Evolutionary conservation across 2,797 vertebrate genomes (phyloP).

Genomic region (Tokudaia muenninki): DNA sequence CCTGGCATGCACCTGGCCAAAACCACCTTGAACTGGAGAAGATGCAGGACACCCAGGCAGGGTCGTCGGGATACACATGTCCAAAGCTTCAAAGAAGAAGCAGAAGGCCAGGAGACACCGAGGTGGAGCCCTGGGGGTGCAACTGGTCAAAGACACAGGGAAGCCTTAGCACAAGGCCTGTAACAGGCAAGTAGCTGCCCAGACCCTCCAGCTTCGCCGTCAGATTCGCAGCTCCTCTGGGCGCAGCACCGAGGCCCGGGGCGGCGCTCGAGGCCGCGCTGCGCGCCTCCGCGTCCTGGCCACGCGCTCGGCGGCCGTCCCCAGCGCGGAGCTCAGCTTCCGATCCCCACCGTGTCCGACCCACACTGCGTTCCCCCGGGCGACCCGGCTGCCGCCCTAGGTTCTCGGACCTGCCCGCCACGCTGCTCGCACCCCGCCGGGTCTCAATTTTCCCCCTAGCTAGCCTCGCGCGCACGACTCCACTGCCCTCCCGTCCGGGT

Average conservation of each 20-base stretch:
- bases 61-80: neutral
- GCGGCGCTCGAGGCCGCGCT: neutral
- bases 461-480: neutral
- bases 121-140: neutral
- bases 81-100: neutral
- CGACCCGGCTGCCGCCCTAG: neutral
- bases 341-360: neutral
- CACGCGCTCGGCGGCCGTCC: neutral
- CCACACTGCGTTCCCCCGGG: neutral
- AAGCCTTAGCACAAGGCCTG: neutral
- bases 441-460: neutral
- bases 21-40: neutral
- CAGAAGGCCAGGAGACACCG: neutral
- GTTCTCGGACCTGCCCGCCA: neutral
- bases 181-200: neutral
- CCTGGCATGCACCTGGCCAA: neutral
- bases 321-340: neutral
- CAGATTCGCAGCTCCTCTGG: neutral
- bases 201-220: neutral
- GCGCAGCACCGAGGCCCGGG: neutral
- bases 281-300: constrained; percentile 7
- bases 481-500: neutral
- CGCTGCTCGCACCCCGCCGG: neutral
- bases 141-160: neutral
- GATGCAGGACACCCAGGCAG: neutral